Evolutionary conservation across 2,888 invertebrate species (phyloP), one percentile per base, ranked within the genome.

Genomic region (Entomobrya multifasciata): DNA sequence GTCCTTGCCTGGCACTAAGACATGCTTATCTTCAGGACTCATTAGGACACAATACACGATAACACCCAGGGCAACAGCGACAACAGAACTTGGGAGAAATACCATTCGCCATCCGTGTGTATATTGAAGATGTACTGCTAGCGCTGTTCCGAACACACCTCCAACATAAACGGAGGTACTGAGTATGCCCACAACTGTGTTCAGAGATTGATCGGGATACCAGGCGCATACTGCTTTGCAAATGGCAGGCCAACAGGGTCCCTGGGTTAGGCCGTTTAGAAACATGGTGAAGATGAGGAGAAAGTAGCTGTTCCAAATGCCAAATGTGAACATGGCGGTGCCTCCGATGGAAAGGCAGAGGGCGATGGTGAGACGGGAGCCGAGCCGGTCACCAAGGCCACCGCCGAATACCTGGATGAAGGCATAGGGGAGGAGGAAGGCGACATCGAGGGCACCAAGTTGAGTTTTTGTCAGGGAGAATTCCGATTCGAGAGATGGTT

Each of bases 111-210:
- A 93, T 3, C 93, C 93, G 90, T 92, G 92, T 0, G 87, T 47
- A 52, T 82, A 91, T 86, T 93, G 92, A 15, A 93, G 88, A 88
- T 92, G 92, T 3, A 93, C 93, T 0, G 93, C 93, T 10, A 93
- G 86, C 30, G 92, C 92, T 3, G 93, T 93, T 27, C 93, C 93
- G 13, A 92, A 88, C 41, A 93, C 92, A 30, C 93, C 93, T 25
- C 93, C 93, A 67, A 92, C 93, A 91, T 93, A 93, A 2, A 93
- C 93, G 88, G 93, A 93, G 0, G 93, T 93, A 1, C 93, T 93
- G 90, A 93, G 92, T 57, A 93, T 90, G 15, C 93, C 93, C 91
- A 93, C 92, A 41, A 93, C 92, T 17, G 92, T 91, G 91, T 93
- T 93, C 27, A 92, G 91, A 8, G 92, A 90, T 25, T 91, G 90